Evolutionary conservation across 2,113 vertebrate species (phyloP).

Genomic region (Salvelinus namaycush): DNA sequence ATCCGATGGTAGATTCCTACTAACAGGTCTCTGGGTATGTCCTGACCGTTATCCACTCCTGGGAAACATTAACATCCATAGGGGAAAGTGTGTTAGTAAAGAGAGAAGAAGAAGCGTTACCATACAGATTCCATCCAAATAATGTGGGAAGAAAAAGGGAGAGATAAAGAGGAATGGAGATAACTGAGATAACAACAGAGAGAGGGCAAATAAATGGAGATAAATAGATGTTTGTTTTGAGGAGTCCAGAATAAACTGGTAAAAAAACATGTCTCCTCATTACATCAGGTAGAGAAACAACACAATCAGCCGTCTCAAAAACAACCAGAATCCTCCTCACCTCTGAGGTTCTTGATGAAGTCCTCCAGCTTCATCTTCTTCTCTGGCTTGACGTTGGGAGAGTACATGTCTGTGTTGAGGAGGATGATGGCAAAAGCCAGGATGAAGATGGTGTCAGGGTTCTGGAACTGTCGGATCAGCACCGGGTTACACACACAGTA

Average conservation of each 20-base stretch:
- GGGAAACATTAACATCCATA: not conserved
- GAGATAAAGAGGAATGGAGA: not conserved
- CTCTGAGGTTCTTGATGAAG: constrained; percentile 93
- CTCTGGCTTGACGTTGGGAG: constrained; percentile 94
- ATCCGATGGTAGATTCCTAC: constrained; percentile 95
- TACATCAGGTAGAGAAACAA: no score
- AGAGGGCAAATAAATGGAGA: not conserved
- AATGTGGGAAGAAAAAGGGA: not conserved
- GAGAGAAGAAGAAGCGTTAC: not conserved
- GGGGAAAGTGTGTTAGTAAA: not conserved
- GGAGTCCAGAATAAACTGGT: no score
- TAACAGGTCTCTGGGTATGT: constrained; percentile 92
- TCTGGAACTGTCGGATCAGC: constrained; percentile 95
- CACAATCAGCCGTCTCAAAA: no score
- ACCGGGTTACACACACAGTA: constrained; percentile 95
- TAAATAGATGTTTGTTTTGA: not conserved
- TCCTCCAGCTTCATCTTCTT: constrained; percentile 97
- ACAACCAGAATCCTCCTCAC: constrained; percentile 33
- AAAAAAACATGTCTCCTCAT: no score
- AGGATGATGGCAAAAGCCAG: constrained; percentile 97
- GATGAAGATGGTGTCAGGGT: constrained; percentile 98
- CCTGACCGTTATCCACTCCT: constrained; percentile 97
- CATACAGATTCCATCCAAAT: no score
- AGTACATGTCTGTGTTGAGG: constrained; percentile 98
- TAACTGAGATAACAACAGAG: not conserved